Evolutionary conservation across 2,888 invertebrate genomes (phyloP).

Genomic region (Lacanobia wlatinum): DNA sequence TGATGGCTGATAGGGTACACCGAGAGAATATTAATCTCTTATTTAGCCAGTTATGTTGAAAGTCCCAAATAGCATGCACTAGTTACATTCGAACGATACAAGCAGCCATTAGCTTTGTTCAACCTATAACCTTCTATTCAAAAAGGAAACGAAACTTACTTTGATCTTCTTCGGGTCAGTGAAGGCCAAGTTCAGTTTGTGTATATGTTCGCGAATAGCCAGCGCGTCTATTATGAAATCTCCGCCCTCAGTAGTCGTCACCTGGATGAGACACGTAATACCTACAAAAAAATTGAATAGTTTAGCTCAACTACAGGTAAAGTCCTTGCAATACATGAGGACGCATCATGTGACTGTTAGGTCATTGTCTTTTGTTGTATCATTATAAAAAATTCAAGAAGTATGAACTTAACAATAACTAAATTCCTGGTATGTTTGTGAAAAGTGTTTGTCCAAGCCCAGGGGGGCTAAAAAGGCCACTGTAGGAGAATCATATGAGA

Average conservation of each 20-base stretch:
- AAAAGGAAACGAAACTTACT: conserved; percentile 86
- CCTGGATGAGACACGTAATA: conserved; percentile 98
- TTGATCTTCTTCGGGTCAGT: conserved; percentile 97
- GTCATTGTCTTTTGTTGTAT: background rate
- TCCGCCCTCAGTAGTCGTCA: conserved; percentile 93
- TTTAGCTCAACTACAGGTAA: conserved; percentile 5
- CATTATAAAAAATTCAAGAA: background rate
- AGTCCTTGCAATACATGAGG: background rate
- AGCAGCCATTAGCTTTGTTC: too few species aligned
- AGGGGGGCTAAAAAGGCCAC: too few species aligned
- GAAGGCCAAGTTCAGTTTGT: conserved; percentile 96
- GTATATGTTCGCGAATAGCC: conserved; percentile 94
- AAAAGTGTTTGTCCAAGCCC: too few species aligned
- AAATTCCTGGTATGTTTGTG: background rate
- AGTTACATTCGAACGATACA: too few species aligned
- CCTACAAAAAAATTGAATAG: conserved; percentile 71
- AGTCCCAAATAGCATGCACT: too few species aligned
- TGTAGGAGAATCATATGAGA: too few species aligned
- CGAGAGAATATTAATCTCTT: too few species aligned
- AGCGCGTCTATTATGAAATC: conserved; percentile 98
- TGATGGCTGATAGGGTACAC: too few species aligned
- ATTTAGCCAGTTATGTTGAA: too few species aligned
- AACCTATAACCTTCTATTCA: too few species aligned
- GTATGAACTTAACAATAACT: background rate
- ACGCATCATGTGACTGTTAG: background rate